Percentiles rank a stretch among this genome's conserved stretches.
Conservation (phyloP, 2,797 vertebrate genomes). For the Pterois miles region DNA sequence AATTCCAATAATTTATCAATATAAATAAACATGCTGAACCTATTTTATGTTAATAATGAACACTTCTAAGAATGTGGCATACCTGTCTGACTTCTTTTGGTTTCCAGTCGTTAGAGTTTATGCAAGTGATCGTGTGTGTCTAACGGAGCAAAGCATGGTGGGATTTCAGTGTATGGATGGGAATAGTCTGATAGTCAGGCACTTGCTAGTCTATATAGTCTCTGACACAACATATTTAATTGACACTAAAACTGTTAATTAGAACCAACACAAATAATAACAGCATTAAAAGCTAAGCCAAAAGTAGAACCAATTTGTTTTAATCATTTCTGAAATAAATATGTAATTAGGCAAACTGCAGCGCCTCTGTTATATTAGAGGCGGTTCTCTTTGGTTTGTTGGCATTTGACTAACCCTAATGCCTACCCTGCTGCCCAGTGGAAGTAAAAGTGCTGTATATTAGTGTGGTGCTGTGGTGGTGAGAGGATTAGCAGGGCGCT, state of each 20-base stretch:
- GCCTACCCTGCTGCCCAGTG: conserved; percentile 25
- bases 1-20: no score
- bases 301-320: conserved; percentile 16
- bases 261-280: conserved; percentile 2
- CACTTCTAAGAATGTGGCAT: no score
- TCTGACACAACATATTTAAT: neutral
- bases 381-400: conserved; percentile 29
- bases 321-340: conserved; percentile 14
- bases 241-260: neutral
- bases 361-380: conserved; percentile 12
- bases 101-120: no score
- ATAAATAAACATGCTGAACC: no score
- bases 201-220: neutral
- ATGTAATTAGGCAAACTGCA: conserved; percentile 33
- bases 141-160: no score
- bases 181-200: no score
- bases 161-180: no score
- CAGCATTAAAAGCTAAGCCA: neutral
- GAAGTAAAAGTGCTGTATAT: conserved; percentile 43
- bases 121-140: no score
- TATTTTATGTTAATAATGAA: no score
- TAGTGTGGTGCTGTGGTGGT: conserved; percentile 35
- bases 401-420: conserved; percentile 29
- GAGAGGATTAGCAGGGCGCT: conserved; percentile 41
- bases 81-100: no score